Evolutionary conservation across 2,888 invertebrate species (phyloP).

Genomic region (Perizoma affinitatum): DNA sequence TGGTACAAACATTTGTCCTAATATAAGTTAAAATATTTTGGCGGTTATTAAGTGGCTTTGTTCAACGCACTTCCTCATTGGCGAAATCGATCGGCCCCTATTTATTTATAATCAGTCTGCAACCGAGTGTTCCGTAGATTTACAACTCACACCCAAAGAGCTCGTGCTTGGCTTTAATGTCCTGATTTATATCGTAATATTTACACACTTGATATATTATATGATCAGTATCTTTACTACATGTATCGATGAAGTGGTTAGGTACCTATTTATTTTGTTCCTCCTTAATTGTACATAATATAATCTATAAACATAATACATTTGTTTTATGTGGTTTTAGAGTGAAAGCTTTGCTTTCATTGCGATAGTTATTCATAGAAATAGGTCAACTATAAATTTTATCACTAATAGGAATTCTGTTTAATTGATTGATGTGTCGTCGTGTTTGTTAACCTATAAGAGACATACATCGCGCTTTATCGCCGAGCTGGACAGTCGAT

Average conservation of each 20-base stretch:
- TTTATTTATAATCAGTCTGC: slow-evolving; percentile 36
- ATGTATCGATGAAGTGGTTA: slow-evolving; percentile 11
- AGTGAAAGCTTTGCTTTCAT: not conserved
- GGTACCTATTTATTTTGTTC: slow-evolving; percentile 5
- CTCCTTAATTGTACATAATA: slow-evolving; percentile 4
- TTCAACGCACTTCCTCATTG: slow-evolving; percentile 53
- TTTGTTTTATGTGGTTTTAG: too few relatives aligned
- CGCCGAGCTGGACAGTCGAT: slow-evolving; percentile 22
- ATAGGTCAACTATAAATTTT: slow-evolving; percentile 34
- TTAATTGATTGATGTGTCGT: slow-evolving; percentile 22
- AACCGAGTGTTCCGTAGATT: slow-evolving; percentile 55
- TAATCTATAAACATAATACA: too few relatives aligned
- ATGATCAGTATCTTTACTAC: slow-evolving; percentile 42
- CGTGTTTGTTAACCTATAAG: slow-evolving; percentile 19
- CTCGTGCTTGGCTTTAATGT: slow-evolving; percentile 55
- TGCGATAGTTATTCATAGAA: not conserved
- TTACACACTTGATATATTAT: slow-evolving; percentile 45
- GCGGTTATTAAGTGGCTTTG: slow-evolving; percentile 28
- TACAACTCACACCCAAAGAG: slow-evolving; percentile 67
- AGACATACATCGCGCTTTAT: slow-evolving; percentile 27
- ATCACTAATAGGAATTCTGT: slow-evolving; percentile 13
- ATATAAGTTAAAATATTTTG: slow-evolving; percentile 46
- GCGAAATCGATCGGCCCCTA: slow-evolving; percentile 49
- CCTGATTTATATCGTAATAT: slow-evolving; percentile 49
- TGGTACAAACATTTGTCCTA: too few relatives aligned